Evolutionary conservation across 2,113 vertebrate genomes (phyloP).

Genomic region (Miniopterus natalensis): DNA sequence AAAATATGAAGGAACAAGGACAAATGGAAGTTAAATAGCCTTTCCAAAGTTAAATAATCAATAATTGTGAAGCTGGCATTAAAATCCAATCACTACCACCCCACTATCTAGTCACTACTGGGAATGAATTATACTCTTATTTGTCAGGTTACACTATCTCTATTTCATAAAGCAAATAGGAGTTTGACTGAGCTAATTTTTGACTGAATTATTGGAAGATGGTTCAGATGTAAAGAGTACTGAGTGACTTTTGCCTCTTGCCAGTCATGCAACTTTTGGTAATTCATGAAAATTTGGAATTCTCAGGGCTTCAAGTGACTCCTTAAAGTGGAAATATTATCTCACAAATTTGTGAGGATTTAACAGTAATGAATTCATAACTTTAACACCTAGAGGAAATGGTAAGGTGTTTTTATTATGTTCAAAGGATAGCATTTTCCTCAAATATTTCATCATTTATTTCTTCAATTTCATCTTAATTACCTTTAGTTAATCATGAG

Average conservation of each 20-base stretch:
- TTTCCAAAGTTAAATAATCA: not conserved
- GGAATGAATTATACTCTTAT: not conserved
- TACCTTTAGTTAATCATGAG: not conserved
- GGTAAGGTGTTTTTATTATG: not conserved
- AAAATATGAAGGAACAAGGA: not conserved
- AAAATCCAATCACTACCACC: not conserved
- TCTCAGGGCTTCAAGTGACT: not conserved
- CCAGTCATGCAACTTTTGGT: not conserved
- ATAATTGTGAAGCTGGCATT: not conserved
- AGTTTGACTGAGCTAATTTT: not conserved
- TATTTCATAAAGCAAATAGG: not conserved
- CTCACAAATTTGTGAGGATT: not conserved
- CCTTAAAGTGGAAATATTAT: not conserved
- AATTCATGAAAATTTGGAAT: not conserved
- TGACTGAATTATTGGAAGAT: not conserved
- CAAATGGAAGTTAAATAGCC: not conserved
- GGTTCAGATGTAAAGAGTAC: not conserved
- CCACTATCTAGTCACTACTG: not conserved
- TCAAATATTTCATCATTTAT: not conserved
- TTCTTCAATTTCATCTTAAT: not conserved
- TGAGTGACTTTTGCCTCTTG: not conserved
- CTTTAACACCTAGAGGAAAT: not conserved
- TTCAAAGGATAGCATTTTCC: not conserved
- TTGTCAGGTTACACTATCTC: not conserved
- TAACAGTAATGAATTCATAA: not conserved